Percentiles rank a stretch among this genome's conserved stretches.
phyloP scores from a whole-genome alignment of 2,888 invertebrate species.

The Metacarcinus magister region DNA sequence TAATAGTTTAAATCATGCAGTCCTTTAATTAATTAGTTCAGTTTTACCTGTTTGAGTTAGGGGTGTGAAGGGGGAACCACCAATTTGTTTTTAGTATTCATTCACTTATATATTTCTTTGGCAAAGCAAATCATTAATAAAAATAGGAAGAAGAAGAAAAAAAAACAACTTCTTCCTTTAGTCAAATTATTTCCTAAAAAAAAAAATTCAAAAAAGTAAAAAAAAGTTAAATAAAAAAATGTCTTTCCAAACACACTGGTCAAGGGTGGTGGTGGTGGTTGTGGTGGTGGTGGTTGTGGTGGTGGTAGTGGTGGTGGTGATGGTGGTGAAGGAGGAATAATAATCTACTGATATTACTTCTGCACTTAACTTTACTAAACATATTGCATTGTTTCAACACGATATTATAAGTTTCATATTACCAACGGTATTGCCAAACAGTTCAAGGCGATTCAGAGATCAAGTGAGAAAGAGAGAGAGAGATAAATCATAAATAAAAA shows the following conservation, averaged over 20 bases:
- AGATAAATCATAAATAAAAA: conserved; percentile 5
- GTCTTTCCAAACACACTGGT: not conserved
- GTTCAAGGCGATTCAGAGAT: not conserved
- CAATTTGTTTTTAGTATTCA: not conserved
- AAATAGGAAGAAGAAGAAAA: not conserved
- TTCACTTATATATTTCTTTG: no score
- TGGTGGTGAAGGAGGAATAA: conserved; percentile 58
- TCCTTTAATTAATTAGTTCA: not conserved
- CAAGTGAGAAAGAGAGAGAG: conserved; percentile 33
- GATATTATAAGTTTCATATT: not conserved
- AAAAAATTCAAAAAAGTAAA: not conserved
- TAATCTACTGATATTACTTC: conserved; percentile 61
- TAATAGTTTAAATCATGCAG: not conserved
- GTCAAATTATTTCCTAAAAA: not conserved
- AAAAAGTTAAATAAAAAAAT: not conserved
- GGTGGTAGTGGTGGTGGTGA: not conserved
- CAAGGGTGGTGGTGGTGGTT: no score
- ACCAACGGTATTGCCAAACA: conserved; percentile 4
- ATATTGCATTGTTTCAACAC: conserved; percentile 66
- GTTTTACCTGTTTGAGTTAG: not conserved
- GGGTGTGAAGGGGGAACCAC: not conserved
- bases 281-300: not conserved
- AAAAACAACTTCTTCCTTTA: not conserved
- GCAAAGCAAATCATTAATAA: no score
- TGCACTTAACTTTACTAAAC: conserved; percentile 72